Base-by-base conservation (phyloP, 2,888 invertebrate species). In the Spialia ferax region DNA sequence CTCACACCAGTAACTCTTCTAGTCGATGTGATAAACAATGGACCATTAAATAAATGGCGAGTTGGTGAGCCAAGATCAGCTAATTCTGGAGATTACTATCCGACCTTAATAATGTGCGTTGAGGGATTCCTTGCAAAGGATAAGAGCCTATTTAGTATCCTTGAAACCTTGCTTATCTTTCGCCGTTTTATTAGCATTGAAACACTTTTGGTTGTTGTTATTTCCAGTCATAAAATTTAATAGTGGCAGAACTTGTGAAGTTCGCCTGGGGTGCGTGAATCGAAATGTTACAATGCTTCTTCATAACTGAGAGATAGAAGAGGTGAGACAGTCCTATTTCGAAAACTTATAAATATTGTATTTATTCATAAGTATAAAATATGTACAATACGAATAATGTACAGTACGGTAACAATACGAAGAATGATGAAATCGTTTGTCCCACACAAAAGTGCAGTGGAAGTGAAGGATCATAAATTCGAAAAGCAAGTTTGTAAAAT, bases 51-150 rank as follows among this genome's bases (percentile, higher is more conserved):
- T 57, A 38, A 57, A 57, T 23, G 18, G 57, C 8, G 10, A 15
- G 15, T 20, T 18, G 48, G 26, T 22, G 23, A 42, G 45, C 26
- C 59, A 59, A 2, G 42, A 42, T 23, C 38, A 42, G 59, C 59
- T 59, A 59, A 59, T 59, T 59, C 45, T 59, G 42, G 23, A 59
- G 59, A 59, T 45, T 59, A 59, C 42, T 42, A 59, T 26, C 59
- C 59, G 42, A 23, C 26, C 45, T 59, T 48, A 26, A 10, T 45
- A 45, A 59, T 59, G 26, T 15, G 42, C 42, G 42, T 59, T 38
- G 5, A 10, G 59, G 42, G 59, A 59, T 42, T 59, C 42, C 15
- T 42, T 42, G 15, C 32, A 5, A 23, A 23, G 59, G 38, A 59
- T 23, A 26, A 59, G 59, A 42, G 15, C 13, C 59, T 42, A 59